Percentiles rank a stretch among this genome's conserved stretches.
Evolutionary conservation across 2,888 invertebrate species (phyloP).

Genomic region (Scaptodrosophila latifasciaeformis): DNA sequence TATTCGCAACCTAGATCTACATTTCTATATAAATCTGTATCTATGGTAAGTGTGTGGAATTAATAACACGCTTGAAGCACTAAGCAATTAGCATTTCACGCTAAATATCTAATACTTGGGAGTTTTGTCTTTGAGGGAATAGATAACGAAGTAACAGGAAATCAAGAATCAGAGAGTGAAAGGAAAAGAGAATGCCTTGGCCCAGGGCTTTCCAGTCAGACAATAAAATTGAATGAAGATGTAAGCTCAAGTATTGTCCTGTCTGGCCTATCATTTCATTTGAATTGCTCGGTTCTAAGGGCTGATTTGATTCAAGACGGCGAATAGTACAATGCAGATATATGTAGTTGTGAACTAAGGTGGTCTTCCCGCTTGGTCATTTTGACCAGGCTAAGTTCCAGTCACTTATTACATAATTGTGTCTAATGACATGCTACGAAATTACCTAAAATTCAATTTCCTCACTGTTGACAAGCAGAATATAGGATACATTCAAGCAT

Average conservation of each 20-base stretch:
- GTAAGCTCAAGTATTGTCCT: background rate
- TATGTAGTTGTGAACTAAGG: too few relatives aligned
- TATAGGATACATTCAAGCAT: slow-evolving; percentile 5
- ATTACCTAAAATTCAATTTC: slow-evolving; percentile 61
- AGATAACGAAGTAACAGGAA: background rate
- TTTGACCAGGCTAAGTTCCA: slow-evolving; percentile 1
- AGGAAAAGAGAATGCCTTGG: background rate
- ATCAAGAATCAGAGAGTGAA: background rate
- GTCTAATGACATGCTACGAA: slow-evolving; percentile 60
- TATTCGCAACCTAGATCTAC: too few relatives aligned
- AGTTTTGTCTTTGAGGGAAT: too few relatives aligned
- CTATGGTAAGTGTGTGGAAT: slow-evolving; percentile 6
- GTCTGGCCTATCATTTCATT: background rate
- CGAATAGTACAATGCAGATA: too few relatives aligned
- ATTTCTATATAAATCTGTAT: too few relatives aligned
- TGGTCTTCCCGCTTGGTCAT: too few relatives aligned
- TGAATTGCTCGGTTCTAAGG: too few relatives aligned
- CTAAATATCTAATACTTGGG: background rate
- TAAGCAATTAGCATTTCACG: slow-evolving; percentile 20
- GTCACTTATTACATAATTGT: slow-evolving; percentile 53
- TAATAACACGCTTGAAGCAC: slow-evolving; percentile 6
- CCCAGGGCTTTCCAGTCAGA: background rate
- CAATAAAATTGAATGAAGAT: too few relatives aligned
- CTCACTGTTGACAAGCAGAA: slow-evolving; percentile 17
- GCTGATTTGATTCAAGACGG: too few relatives aligned